phyloP scores from a whole-genome alignment of 2,888 invertebrate species.

The Plagodis pulveraria region DNA sequence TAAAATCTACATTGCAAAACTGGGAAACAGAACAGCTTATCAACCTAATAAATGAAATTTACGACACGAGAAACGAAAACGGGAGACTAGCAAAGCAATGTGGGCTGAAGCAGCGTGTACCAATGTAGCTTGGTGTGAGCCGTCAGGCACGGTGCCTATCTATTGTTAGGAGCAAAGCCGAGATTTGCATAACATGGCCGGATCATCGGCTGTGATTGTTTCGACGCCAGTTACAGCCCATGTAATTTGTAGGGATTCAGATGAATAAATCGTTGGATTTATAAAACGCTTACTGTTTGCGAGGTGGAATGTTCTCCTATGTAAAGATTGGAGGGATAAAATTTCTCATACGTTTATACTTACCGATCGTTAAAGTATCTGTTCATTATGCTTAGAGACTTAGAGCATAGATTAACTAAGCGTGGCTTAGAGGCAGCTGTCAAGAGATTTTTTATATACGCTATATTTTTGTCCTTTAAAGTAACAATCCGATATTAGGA shows the following conservation, averaged over 20 bases:
- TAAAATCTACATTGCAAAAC: slow-evolving; percentile 18
- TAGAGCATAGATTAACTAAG: too few species aligned
- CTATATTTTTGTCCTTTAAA: too few species aligned
- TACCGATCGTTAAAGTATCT: too few species aligned
- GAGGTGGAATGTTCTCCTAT: slow-evolving; percentile 15
- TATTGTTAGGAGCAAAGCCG: slow-evolving; percentile 72
- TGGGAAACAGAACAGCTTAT: slow-evolving; percentile 31
- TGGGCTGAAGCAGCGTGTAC: slow-evolving; percentile 9
- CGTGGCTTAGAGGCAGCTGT: too few species aligned
- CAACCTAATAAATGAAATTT: slow-evolving; percentile 53
- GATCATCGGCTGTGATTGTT: slow-evolving; percentile 80
- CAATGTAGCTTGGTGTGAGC: slow-evolving; percentile 38
- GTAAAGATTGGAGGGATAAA: not conserved
- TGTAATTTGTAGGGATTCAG: slow-evolving; percentile 77
- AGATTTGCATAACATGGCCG: slow-evolving; percentile 79
- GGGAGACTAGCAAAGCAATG: slow-evolving; percentile 48
- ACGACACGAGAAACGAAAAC: slow-evolving; percentile 50
- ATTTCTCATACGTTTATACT: too few species aligned
- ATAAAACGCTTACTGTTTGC: slow-evolving; percentile 47
- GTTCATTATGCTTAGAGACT: too few species aligned
- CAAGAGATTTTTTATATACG: too few species aligned
- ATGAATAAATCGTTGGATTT: slow-evolving; percentile 68
- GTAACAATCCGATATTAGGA: too few species aligned
- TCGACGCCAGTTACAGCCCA: slow-evolving; percentile 72
- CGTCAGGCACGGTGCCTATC: slow-evolving; percentile 62